Evolutionary conservation across 2,797 vertebrate genomes (phyloP), one percentile per base, ranked within the genome.

Genomic region (Gallirallus australis): DNA sequence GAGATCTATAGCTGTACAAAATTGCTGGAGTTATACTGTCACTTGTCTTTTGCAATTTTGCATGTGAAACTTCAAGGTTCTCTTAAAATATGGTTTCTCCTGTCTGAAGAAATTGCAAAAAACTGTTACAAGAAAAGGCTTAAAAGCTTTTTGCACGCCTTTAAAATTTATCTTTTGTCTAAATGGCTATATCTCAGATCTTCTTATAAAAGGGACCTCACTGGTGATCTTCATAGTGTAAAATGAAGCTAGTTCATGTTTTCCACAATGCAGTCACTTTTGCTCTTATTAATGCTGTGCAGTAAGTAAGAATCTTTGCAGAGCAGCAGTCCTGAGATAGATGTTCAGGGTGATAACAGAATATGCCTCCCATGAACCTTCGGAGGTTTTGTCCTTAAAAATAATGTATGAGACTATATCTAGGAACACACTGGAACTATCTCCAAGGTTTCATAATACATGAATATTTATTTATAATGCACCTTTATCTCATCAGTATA

Each of bases 381-480:
- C 40, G 35, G 40, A 92, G 75, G 90, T 63, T 80, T 57, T 89
- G 27, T 77, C 60, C 48, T 82, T 42, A 68, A 83, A 66, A 90
- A 52, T 59, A 72, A 73, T 87, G 9, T 35, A 54, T 75, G 87
- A 90, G 69, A 57, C 27, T 64, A 8, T 86, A 59, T 39, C 40
- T 65, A 82, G 53, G 40, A 71, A 82, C 78, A 52, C 59, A 82
- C 30, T 65, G 50, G n/a, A 83, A 70, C 63, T 40, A 63, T 77
- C 45, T 81, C 50, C 30, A 56, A 66, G n/a, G 66, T 64, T 42
- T 31, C 50, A 45, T 61, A 31, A 35, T 40, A 68, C 17, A 72
- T 64, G 37, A 86, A 80, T 90, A 93, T 95, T 93, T 91, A 94
- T 92, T 93, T 91, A 39, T 77, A 90, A 87, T 54, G 50, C 27